phyloP scores from a whole-genome alignment of 2,888 invertebrate genomes.

The Pandemis corylana region DNA sequence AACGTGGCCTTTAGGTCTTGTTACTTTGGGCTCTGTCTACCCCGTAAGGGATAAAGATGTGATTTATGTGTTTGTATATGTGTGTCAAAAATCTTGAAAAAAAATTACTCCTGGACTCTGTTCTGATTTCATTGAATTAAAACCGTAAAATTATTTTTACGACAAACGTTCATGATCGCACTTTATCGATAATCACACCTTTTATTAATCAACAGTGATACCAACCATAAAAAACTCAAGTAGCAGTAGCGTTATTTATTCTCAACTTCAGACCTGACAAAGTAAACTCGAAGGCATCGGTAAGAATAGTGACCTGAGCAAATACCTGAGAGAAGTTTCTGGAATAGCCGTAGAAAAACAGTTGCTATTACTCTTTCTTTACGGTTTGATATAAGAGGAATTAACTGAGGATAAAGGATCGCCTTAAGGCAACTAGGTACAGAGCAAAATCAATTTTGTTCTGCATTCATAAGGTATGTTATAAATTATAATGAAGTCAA shows the following conservation, averaged over 20 bases:
- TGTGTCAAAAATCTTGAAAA: too few relatives aligned
- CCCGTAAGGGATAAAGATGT: too few relatives aligned
- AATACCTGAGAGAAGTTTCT: slow-evolving; percentile 38
- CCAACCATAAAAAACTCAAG: neutral
- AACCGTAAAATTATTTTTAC: neutral
- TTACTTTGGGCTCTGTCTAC: too few relatives aligned
- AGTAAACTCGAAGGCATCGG: slow-evolving; percentile 13
- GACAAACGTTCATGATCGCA: neutral
- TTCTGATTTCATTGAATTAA: neutral
- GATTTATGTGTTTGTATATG: too few relatives aligned
- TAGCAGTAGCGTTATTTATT: slow-evolving; percentile 44
- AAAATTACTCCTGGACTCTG: too few relatives aligned
- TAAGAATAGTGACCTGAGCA: slow-evolving; percentile 26
- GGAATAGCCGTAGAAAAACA: slow-evolving; percentile 23
- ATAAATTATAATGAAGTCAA: slow-evolving; percentile 41
- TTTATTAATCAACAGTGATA: neutral
- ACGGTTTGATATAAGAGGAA: neutral
- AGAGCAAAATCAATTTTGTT: slow-evolving; percentile 23
- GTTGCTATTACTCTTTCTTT: neutral
- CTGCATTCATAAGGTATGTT: slow-evolving; percentile 22
- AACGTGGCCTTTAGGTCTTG: too few relatives aligned
- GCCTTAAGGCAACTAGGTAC: neutral
- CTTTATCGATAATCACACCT: neutral
- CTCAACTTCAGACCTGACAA: slow-evolving; percentile 42
- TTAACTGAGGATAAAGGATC: neutral